phyloP scores from a whole-genome alignment of 2,113 vertebrate genomes.

The Sylvilagus bachmani region DNA sequence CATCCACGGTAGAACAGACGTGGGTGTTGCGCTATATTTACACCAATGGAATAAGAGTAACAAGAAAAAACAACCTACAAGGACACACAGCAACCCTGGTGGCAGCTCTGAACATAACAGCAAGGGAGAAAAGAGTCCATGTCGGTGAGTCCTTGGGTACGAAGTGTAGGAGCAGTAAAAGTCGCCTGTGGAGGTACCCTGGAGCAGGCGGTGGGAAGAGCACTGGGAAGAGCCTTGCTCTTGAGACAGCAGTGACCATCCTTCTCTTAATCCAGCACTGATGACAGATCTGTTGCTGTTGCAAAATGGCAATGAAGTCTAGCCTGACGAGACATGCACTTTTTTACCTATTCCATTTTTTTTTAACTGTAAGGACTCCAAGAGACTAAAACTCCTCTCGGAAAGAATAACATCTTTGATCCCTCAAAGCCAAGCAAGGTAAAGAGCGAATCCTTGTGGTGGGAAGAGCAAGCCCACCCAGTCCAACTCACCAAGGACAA shows the following conservation, averaged over 20 bases:
- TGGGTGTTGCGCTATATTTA: background rate
- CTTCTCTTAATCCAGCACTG: background rate
- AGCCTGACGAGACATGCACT: background rate
- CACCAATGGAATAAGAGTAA: accelerated
- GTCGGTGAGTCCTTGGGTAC: background rate
- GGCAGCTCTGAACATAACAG: background rate
- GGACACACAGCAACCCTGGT: accelerated
- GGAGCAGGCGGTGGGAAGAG: background rate
- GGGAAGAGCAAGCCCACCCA: background rate
- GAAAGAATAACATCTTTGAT: background rate
- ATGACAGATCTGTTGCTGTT: background rate
- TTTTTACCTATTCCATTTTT: background rate
- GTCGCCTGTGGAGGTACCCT: background rate
- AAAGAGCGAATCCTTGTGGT: accelerated
- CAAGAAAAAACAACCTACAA: accelerated
- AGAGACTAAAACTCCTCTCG: background rate
- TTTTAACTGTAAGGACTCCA: background rate
- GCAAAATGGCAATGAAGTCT: background rate
- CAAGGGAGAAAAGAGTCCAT: background rate
- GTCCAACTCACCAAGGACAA: background rate
- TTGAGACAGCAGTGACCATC: background rate
- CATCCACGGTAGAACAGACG: too few species aligned
- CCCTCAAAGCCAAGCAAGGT: background rate
- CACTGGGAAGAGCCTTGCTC: background rate
- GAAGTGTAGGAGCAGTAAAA: background rate